Conservation (phyloP, 2,797 vertebrate genomes). For the Neomorphus geoffroyi region DNA sequence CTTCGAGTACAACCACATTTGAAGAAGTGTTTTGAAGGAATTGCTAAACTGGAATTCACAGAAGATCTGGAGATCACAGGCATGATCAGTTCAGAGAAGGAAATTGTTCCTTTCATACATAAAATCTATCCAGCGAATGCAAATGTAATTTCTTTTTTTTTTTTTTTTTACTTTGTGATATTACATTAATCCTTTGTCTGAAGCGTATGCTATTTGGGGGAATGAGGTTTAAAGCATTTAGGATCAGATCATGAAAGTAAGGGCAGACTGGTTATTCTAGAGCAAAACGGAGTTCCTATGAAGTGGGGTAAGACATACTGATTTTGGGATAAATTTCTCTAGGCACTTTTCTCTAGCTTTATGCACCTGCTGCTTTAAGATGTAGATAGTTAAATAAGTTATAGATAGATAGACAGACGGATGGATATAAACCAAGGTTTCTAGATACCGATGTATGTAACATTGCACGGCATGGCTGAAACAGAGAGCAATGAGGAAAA, state of each 20-base stretch:
- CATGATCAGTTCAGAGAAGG: conserved; percentile 93
- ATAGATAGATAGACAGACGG: too few species aligned
- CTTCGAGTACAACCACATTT: conserved; percentile 91
- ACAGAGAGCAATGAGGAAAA: background rate
- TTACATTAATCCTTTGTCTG: background rate
- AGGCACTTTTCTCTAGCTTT: background rate
- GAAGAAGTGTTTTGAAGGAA: conserved; percentile 96
- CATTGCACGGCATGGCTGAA: background rate
- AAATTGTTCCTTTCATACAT: conserved; percentile 83
- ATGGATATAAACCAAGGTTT: background rate
- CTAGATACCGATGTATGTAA: background rate
- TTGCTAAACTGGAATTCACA: conserved; percentile 88
- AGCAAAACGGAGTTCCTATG: background rate
- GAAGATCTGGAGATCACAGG: conserved; percentile 83
- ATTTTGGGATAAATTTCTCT: background rate
- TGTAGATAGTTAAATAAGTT: background rate
- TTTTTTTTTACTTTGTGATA: background rate
- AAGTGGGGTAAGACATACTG: background rate
- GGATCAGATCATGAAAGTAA: background rate
- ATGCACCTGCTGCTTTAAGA: background rate
- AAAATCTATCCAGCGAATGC: conserved; percentile 85
- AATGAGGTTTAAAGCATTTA: background rate
- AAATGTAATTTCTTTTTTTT: conserved; percentile 77
- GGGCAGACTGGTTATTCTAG: background rate
- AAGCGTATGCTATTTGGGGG: background rate